Base-by-base conservation (phyloP, 2,797 vertebrate genomes). In the Catharus ustulatus region DNA sequence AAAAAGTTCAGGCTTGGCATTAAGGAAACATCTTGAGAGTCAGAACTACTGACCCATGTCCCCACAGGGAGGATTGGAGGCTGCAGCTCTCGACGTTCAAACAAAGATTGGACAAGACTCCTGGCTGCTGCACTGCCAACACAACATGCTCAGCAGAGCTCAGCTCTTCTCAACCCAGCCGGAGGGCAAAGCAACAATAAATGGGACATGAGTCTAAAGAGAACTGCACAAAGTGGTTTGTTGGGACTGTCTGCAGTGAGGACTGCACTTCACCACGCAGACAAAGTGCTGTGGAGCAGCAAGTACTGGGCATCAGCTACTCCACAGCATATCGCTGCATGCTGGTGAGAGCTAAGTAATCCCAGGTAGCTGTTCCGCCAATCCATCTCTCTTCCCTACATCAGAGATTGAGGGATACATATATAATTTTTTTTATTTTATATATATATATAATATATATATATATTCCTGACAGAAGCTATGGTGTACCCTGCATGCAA, bases 31-130 rank as follows among this genome's bases (percentile, higher is more conserved):
- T 87, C 61, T 72, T 58, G 42, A 86, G 40, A 84, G 79, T 64
- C 66, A 87, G 66, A 95, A 87, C 64, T 89, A 69, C 54, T 89
- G 68, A 68, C 55, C 86, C 36, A 2, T 1, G 3, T 52, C 64
- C 91, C 81, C 75, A 61, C 42, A 78, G 61, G 46, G 45, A 51
- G 9, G 40, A 80, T 11, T 4, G 4, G 64, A 90, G 62, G 74
- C 89, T 63, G 74, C 63, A 71, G 88, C 63, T 92, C 78, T 71
- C 76, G 86, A 83, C 15, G 8, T 67, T 87, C 84, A 93, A 93
- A 96, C 94, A 94, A 95, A 95, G 95, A 83, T 3, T 90, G 95
- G 93, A 94, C 84, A 49, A 80, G 68, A 95, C 55, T 69, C 52
- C 59, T 57, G 42, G 59, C 15, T 82, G 74, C 58, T 55, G 29